These are phyloP conservation scores for Malurus cyaneus DNA, from an alignment of 2,113 vertebrate species.

Conservation along the genomic window DNA sequence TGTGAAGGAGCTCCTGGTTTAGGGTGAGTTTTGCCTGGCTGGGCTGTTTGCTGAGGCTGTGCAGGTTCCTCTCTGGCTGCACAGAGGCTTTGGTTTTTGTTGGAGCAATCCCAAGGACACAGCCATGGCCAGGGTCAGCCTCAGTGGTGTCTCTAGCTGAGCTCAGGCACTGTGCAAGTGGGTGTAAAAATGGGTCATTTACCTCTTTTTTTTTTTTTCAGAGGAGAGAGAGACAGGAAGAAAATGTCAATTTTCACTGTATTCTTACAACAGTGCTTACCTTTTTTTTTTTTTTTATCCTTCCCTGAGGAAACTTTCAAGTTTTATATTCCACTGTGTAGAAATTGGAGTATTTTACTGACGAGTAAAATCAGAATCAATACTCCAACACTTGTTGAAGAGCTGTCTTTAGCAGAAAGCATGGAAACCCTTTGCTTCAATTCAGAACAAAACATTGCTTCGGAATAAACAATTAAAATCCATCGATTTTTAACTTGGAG, in stretches of 20 bases:
- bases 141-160: neutral
- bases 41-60: neutral
- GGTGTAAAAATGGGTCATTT: neutral
- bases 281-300: neutral
- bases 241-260: neutral
- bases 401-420: neutral
- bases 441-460: neutral
- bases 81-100: neutral
- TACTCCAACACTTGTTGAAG: neutral
- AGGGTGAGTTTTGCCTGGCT: rapidly evolving
- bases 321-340: neutral
- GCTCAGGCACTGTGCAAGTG: neutral
- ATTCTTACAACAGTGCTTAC: neutral
- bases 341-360: neutral
- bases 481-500: neutral
- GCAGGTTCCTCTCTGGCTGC: neutral
- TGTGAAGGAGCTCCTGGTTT: neutral
- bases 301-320: neutral
- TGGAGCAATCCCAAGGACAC: neutral
- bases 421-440: neutral
- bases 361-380: neutral
- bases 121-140: neutral
- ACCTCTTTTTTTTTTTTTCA: neutral
- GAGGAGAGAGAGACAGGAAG: neutral
- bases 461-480: conserved; percentile 19